Evolutionary conservation across 2,888 invertebrate species (phyloP), one percentile per base, ranked within the genome.

Genomic region (Trissonchulus latispiculum): DNA sequence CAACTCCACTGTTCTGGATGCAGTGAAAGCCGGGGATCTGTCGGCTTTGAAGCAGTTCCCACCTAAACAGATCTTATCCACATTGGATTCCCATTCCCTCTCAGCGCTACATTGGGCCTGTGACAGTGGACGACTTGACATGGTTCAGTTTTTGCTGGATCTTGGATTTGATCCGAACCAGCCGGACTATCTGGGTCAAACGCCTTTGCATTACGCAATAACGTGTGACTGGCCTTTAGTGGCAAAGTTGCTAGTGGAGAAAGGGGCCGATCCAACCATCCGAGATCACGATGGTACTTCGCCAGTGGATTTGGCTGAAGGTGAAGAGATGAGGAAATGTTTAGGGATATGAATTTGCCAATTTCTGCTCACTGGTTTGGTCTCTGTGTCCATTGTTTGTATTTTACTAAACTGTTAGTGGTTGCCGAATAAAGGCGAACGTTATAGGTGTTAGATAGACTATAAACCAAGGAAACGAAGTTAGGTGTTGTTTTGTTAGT

Each of bases 81-180:
- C 15, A n/a, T 29, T 15, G 28, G 64, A 62, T 29, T 15, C n/a
- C 28, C 15, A 62, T n/a, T 61, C 62, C 1, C 75, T 78, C 77
- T 77, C 76, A 0, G 78, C 78, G 0, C 73, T 78, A 8, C 73
- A 76, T 15, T 76, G 77, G 77, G 76, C 78, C 2, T 67, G 73
- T 1, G 78, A 78, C 73, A 61, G 75, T 2, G 78, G 78, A 2
- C 74, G n/a, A 35, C 23, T 73, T 8, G 74, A 75, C 23, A 32
- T 66, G 15, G 75, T 62, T 3, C 3, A 62, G 3, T 62, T 3
- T 18, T 62, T 62, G 64, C 3, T 62, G 3, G 3, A 62, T 8
- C 28, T 29, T 15, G 64, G 64, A 29, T 29, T 62, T 15, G 64
- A 62, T 62, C 3, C 28, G n/a, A 62, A 36, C n/a, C n/a, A 23